Conservation (phyloP, 2,888 invertebrate species). For the Macrostomum cliftonense region DNA sequence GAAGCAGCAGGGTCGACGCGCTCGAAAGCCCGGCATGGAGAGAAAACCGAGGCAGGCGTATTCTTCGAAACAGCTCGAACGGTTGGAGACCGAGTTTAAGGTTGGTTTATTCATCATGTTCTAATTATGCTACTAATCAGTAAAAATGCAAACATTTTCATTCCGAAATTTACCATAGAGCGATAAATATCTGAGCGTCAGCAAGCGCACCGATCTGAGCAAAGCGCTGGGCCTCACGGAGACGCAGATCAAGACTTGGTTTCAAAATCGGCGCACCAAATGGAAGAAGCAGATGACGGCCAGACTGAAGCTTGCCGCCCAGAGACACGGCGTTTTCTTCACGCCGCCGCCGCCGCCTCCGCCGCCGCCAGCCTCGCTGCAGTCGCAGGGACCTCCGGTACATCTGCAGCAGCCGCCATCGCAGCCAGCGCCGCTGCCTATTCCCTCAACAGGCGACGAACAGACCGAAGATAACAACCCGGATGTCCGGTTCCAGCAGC, state of each 20-base stretch:
- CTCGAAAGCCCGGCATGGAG: constrained; percentile 68
- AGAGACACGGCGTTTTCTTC: no score
- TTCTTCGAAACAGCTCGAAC: constrained; percentile 74
- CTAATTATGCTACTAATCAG: background rate
- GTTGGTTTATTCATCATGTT: constrained; percentile 29
- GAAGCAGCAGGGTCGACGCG: constrained; percentile 57
- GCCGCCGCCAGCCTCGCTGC: no score
- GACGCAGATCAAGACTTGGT: constrained; percentile 91
- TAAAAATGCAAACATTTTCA: background rate
- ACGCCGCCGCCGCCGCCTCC: no score
- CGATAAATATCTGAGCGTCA: constrained; percentile 85
- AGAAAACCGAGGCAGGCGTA: constrained; percentile 87
- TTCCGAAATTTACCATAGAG: constrained; percentile 38
- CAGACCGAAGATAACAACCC: no score
- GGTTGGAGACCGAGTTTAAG: constrained; percentile 79
- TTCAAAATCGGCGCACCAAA: constrained; percentile 74
- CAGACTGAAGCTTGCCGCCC: constrained; percentile 56
- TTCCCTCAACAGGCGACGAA: no score
- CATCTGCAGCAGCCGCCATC: no score
- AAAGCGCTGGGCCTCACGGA: constrained; percentile 69
- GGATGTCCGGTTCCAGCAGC: no score
- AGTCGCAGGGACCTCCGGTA: no score
- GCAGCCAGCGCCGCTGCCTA: no score
- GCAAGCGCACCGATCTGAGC: constrained; percentile 77
- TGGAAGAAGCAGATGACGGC: constrained; percentile 92